Conservation (phyloP, 2,888 invertebrate species). For the Mythimna ferrago region DNA sequence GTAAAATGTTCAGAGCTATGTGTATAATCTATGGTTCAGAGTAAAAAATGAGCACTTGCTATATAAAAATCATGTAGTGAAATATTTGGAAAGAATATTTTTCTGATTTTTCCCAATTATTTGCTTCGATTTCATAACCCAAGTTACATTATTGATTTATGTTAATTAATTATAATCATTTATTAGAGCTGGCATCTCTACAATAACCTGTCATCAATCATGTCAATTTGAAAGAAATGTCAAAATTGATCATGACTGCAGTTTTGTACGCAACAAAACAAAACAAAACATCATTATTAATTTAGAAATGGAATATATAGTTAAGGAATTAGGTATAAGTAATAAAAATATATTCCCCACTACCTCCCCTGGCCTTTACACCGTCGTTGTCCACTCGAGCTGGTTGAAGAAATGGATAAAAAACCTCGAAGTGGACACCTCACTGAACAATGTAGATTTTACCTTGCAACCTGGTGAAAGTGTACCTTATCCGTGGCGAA, state of each 20-base stretch:
- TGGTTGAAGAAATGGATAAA: conserved; percentile 93
- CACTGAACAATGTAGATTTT: conserved; percentile 84
- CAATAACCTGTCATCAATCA: conserved; percentile 31
- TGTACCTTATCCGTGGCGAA: conserved; percentile 90
- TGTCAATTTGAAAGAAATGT: conserved; percentile 53
- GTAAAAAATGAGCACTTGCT: too few species aligned
- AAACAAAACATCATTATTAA: conserved; percentile 78
- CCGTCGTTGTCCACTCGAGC: conserved; percentile 92
- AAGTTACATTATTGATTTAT: conserved; percentile 5
- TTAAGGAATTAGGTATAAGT: conserved; percentile 93
- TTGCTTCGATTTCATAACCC: not conserved
- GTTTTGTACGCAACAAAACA: conserved; percentile 74
- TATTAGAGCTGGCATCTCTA: conserved; percentile 32
- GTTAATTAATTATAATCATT: conserved; percentile 10
- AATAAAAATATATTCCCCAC: conserved; percentile 92
- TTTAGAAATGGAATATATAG: conserved; percentile 92
- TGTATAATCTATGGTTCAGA: too few species aligned
- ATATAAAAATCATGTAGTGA: too few species aligned
- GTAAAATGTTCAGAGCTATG: too few species aligned
- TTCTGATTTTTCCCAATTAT: not conserved
- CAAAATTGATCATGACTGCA: conserved; percentile 66
- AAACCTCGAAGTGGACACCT: conserved; percentile 83
- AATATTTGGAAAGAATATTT: too few species aligned
- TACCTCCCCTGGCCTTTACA: conserved; percentile 90
- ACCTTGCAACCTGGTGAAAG: conserved; percentile 88